Conservation (phyloP, 64 coral and sea anemone genomes). For the Exaiptasia diaphana region DNA sequence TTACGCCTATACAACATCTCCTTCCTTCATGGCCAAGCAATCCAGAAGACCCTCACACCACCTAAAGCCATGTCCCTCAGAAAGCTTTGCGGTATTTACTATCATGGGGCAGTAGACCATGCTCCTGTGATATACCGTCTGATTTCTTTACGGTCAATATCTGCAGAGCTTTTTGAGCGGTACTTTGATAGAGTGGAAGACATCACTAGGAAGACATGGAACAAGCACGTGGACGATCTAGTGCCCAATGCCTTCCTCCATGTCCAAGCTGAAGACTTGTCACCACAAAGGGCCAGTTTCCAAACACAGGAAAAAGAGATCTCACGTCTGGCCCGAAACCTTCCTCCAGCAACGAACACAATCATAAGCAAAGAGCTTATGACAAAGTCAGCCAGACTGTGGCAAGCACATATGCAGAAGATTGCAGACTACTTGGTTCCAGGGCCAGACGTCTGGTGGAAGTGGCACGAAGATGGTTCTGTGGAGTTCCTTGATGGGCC, state of each 20-base stretch:
- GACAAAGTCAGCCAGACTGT: slow-evolving; percentile 7
- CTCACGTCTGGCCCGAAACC: background rate
- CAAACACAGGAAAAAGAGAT: background rate
- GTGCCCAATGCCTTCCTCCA: slow-evolving; percentile 40
- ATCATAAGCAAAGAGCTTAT: slow-evolving; percentile 11
- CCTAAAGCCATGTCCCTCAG: slow-evolving; percentile 27
- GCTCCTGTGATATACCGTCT: background rate
- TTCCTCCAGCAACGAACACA: slow-evolving; percentile 40
- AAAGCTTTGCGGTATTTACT: slow-evolving; percentile 50
- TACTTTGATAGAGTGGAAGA: slow-evolving; percentile 42
- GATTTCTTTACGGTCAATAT: background rate
- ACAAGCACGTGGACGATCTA: slow-evolving; percentile 5
- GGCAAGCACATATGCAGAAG: slow-evolving; percentile 42
- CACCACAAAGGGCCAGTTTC: background rate
- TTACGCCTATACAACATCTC: slow-evolving; percentile 46
- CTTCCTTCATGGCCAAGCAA: slow-evolving; percentile 20
- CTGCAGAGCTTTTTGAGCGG: background rate
- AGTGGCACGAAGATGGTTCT: background rate
- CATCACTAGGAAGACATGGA: slow-evolving; percentile 51
- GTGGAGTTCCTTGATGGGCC: slow-evolving; percentile 18
- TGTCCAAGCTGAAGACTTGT: slow-evolving; percentile 42
- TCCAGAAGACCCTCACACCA: slow-evolving; percentile 11
- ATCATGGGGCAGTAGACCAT: background rate
- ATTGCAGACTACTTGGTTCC: slow-evolving; percentile 48
- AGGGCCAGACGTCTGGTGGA: slow-evolving; percentile 48